Conservation (phyloP, 2,797 vertebrate species). For the Neopelma chrysocephalum region DNA sequence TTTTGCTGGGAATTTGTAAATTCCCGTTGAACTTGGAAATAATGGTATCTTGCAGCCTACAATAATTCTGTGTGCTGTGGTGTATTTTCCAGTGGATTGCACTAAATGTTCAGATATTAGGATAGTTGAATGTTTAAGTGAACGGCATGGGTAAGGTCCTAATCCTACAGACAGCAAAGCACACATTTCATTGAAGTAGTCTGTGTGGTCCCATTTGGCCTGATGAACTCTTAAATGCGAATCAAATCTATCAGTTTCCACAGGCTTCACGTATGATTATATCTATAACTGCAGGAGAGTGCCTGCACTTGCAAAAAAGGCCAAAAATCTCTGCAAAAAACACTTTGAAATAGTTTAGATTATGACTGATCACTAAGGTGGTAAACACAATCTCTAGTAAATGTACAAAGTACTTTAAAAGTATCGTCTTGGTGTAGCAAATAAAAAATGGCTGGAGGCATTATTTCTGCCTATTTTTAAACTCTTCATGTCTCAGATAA, state of each 20-base stretch:
- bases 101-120: background rate
- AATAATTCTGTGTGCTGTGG: background rate
- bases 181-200: background rate
- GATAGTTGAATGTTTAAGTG: background rate
- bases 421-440: background rate
- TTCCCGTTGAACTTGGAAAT: background rate
- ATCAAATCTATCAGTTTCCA: background rate
- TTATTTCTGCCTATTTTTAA: conserved; percentile 32
- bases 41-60: background rate
- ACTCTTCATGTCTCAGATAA: background rate
- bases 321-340: background rate
- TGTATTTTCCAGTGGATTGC: background rate
- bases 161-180: background rate
- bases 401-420: background rate
- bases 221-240: background rate
- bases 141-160: background rate
- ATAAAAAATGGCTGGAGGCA: background rate
- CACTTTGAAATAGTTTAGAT: background rate
- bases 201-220: background rate
- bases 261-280: background rate
- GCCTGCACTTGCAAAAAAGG: background rate
- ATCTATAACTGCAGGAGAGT: background rate
- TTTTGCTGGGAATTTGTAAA: conserved; percentile 1
- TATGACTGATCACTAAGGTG: background rate
- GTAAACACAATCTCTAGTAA: background rate